Evolutionary conservation across 2,797 vertebrate genomes (phyloP).

Genomic region (Phaenicophaeus curvirostris): DNA sequence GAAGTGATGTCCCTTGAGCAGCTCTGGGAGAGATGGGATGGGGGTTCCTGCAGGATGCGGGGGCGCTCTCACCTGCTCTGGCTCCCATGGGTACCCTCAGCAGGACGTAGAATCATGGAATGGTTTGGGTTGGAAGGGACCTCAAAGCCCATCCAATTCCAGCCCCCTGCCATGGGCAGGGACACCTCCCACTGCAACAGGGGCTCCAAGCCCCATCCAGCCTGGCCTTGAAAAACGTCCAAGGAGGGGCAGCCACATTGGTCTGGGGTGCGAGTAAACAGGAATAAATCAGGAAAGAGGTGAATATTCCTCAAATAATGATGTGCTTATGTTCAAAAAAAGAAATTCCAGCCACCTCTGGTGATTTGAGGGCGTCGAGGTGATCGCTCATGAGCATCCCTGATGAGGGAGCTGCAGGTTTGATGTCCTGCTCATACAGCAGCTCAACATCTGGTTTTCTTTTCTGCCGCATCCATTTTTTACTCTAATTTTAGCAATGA

Average conservation of each 20-base stretch:
- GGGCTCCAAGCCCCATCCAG: no score
- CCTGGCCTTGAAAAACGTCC: no score
- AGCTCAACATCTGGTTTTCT: background rate
- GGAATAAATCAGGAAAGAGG: background rate
- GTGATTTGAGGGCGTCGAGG: background rate
- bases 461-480: accelerated
- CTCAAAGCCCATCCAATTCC: no score
- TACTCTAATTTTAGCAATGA: background rate
- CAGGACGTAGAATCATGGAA: background rate
- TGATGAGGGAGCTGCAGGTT: background rate
- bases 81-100: background rate
- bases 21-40: background rate
- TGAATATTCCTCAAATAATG: background rate
- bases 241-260: background rate
- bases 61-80: background rate
- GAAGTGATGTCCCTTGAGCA: background rate
- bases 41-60: accelerated
- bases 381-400: accelerated
- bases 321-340: background rate
- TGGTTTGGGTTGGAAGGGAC: no score
- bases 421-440: background rate
- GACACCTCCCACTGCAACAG: no score
- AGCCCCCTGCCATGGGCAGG: no score
- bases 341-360: background rate
- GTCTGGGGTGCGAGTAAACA: background rate